These are phyloP conservation scores for Drosophila pandora DNA, from an alignment of 1,140 invertebrate genomes.

Conservation along the genomic window DNA sequence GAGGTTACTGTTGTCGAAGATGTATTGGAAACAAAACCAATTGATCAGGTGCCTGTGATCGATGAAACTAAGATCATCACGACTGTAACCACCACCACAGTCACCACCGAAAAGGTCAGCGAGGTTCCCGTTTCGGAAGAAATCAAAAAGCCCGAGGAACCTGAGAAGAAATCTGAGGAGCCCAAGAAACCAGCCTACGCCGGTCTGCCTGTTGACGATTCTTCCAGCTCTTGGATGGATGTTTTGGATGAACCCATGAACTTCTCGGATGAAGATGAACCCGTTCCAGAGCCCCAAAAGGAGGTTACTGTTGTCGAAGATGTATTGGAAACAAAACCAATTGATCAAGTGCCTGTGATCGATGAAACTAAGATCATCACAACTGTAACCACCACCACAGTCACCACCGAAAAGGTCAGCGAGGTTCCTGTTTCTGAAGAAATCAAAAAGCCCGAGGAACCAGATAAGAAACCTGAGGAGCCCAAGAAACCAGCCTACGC, in stretches of 20 bases:
- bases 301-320: neutral
- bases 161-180: slow-evolving; percentile 19
- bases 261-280: slow-evolving; percentile 75
- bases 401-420: neutral
- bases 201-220: slow-evolving; percentile 84
- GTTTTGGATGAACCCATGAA: slow-evolving; percentile 83
- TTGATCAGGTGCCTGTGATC: slow-evolving; percentile 1
- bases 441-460: slow-evolving; percentile 8
- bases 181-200: slow-evolving; percentile 73
- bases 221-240: slow-evolving; percentile 84
- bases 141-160: neutral
- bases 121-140: neutral
- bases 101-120: neutral
- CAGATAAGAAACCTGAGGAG: no score
- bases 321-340: slow-evolving; percentile 2
- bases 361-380: slow-evolving; percentile 4
- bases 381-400: slow-evolving; percentile 25
- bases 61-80: slow-evolving; percentile 3
- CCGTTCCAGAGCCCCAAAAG: slow-evolving; percentile 5
- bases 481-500: no score
- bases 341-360: neutral
- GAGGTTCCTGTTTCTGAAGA: neutral
- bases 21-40: neutral
- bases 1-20: neutral
- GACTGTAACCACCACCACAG: slow-evolving; percentile 6